These are phyloP conservation scores for Sepioteuthis lessoniana DNA, from an alignment of 2,888 invertebrate species.

Conservation along the genomic window DNA sequence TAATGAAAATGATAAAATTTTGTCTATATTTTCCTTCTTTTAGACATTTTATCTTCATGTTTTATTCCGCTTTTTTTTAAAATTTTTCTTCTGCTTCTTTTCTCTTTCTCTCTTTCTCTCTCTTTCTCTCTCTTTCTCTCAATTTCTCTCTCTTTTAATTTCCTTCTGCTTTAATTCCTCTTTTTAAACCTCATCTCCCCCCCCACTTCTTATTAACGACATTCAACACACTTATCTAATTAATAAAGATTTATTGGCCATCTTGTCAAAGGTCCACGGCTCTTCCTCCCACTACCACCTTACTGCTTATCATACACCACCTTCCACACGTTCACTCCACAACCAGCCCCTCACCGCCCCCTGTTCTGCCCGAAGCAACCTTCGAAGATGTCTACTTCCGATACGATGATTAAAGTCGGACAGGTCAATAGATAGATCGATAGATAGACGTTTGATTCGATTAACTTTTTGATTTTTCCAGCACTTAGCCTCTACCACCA, in stretches of 20 bases:
- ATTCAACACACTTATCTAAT: neutral
- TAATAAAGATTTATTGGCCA: neutral
- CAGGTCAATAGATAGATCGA: slow-evolving; percentile 4
- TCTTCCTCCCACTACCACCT: neutral
- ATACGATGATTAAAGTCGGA: neutral
- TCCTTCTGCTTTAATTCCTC: neutral
- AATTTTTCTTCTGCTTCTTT: too few species aligned
- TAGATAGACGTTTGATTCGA: too few species aligned
- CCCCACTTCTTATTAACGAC: neutral
- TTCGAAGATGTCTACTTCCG: slow-evolving; percentile 19
- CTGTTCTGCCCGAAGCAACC: neutral
- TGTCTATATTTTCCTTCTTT: too few species aligned
- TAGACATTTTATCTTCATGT: too few species aligned
- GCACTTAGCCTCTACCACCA: too few species aligned
- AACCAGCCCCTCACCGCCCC: neutral
- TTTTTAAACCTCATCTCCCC: neutral
- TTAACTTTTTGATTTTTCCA: too few species aligned
- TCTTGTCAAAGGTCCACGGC: neutral
- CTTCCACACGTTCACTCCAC: neutral
- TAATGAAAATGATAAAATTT: too few species aligned
- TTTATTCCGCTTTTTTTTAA: too few species aligned
- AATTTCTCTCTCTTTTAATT: too few species aligned
- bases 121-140: neutral
- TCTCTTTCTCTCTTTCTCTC: neutral
- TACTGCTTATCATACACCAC: neutral